Evolutionary conservation across 2,888 invertebrate species (phyloP).

Genomic region (Scelioninae gen. 1): DNA sequence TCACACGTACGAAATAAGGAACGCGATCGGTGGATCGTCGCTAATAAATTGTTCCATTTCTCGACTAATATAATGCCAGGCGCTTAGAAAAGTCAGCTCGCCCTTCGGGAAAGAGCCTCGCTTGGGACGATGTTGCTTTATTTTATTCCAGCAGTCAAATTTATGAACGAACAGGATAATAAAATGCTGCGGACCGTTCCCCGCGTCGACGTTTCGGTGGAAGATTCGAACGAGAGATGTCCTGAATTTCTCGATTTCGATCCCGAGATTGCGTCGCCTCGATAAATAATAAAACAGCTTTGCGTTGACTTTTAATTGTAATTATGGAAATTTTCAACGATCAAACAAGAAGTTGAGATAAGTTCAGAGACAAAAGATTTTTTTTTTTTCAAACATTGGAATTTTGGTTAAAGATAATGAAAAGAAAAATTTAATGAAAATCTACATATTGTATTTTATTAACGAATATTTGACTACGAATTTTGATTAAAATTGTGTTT

Average conservation of each 20-base stretch:
- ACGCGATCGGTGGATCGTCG: slow-evolving; percentile 40
- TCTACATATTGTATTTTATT: too few relatives aligned
- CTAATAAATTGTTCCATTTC: slow-evolving; percentile 62
- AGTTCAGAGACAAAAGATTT: too few relatives aligned
- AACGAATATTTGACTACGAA: too few relatives aligned
- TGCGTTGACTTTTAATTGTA: slow-evolving; percentile 60
- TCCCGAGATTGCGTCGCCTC: slow-evolving; percentile 75
- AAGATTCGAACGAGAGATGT: slow-evolving; percentile 75
- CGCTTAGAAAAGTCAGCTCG: slow-evolving; percentile 55
- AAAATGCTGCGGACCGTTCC: slow-evolving; percentile 78
- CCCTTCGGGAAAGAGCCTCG: slow-evolving; percentile 58
- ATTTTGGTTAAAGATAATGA: too few relatives aligned
- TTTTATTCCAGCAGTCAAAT: slow-evolving; percentile 81
- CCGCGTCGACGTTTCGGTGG: slow-evolving; percentile 70
- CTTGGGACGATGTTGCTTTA: slow-evolving; percentile 71
- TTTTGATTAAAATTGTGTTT: too few relatives aligned
- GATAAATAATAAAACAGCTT: slow-evolving; percentile 75
- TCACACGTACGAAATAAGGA: slow-evolving; percentile 41
- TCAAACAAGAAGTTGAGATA: neutral
- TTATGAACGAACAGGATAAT: slow-evolving; percentile 82
- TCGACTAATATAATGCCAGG: slow-evolving; percentile 53
- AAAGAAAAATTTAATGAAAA: too few relatives aligned
- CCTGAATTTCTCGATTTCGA: slow-evolving; percentile 71
- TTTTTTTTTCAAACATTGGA: too few relatives aligned
- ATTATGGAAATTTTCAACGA: slow-evolving; percentile 32